Base-by-base conservation (phyloP, 1,140 invertebrate species). In the Brachionus koreanus region DNA sequence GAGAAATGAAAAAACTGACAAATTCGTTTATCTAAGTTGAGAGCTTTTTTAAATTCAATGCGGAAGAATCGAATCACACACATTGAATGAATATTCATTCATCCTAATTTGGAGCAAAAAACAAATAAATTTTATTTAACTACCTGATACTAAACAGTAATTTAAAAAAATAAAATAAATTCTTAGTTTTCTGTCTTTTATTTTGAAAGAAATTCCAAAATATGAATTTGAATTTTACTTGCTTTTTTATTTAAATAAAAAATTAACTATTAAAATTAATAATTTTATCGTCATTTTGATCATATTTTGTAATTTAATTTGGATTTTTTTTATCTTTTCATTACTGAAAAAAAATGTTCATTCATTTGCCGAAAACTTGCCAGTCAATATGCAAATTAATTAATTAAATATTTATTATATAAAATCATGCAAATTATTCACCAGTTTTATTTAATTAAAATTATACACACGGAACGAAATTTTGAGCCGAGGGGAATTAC, bases 361-460 rank as follows among this genome's bases (percentile, higher is more conserved):
- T 19, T 57, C 16, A 57, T 57, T 57, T 57, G 43, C 12, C 43
- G 16, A 57, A 57, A 57, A 16, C 19, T 57, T 57, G 16, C 19
- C 37, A 33, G 5, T n/a, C 37, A 69, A 69, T 39, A 69, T 69
- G 65, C 65, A 69, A 69, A 69, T 69, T 69, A 69, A 69, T 69
- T 69, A 69, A 69, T 69, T 69, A 42, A 69, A 65, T 65, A 39
- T 69, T 69, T 69, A 69, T 69, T 69, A 69, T 16, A 69, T 69
- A 69, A 69, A 69, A 69, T 69, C 65, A 69, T 69, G 65, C 65
- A 69, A 69, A 69, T 69, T 69, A 16, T 39, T 69, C 29, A 19
- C 35, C 37, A 39, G 37, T 69, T 69, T 16, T 16, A 69, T 69
- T 39, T 39, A 69, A 69, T 69, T 69, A 69, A 39, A 69, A 65